phyloP scores from a whole-genome alignment of 2,888 invertebrate genomes.

The Ceramica pisi region DNA sequence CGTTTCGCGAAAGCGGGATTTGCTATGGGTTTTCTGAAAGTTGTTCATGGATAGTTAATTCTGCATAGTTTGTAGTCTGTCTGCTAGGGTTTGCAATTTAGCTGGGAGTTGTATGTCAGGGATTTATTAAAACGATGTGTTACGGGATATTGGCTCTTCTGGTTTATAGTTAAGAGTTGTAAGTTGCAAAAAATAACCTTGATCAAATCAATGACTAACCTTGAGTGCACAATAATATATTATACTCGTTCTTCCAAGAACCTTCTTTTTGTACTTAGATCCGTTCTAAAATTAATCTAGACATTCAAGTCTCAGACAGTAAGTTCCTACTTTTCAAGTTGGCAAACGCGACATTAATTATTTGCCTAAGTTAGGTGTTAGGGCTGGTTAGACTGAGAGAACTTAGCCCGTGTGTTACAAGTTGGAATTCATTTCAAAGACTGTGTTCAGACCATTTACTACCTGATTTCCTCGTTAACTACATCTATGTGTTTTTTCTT shows the following conservation, averaged over 20 bases:
- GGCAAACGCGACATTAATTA: constrained; percentile 54
- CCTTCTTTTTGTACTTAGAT: neutral
- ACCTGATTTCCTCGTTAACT: constrained; percentile 12
- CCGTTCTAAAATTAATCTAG: constrained; percentile 5
- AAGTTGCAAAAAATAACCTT: neutral
- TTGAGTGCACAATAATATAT: neutral
- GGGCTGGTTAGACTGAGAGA: constrained; percentile 38
- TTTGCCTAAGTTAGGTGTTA: constrained; percentile 50
- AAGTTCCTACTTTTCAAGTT: constrained; percentile 46
- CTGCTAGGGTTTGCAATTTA: constrained; percentile 36
- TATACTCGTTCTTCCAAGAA: neutral
- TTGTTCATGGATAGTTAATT: constrained; percentile 68
- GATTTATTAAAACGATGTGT: constrained; percentile 25
- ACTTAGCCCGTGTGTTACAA: constrained; percentile 46
- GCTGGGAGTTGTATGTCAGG: constrained; percentile 8
- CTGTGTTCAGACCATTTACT: constrained; percentile 23
- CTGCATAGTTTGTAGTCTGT: constrained; percentile 47
- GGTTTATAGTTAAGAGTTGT: neutral
- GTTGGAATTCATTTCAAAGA: constrained; percentile 34
- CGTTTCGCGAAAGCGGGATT: constrained; percentile 89
- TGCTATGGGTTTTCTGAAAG: constrained; percentile 85
- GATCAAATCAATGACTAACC: neutral
- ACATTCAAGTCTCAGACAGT: constrained; percentile 12
- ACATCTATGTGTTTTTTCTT: neutral
- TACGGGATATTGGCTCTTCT: constrained; percentile 11